Conservation (phyloP, 2,888 invertebrate genomes). For the Caradrina clavipalpis region DNA sequence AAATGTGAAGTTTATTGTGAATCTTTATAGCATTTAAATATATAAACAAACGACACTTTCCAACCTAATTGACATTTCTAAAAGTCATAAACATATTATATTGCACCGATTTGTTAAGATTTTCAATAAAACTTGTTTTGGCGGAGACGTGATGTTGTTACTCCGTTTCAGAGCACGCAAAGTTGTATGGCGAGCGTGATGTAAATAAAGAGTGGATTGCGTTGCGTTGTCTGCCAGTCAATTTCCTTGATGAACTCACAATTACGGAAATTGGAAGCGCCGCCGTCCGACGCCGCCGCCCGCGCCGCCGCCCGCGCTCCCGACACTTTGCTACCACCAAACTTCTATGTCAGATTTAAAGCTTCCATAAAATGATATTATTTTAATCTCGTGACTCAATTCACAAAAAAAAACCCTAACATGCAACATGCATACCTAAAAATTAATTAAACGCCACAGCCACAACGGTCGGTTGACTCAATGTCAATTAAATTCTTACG, state of each 20-base stretch:
- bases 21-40: constrained; percentile 27
- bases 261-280: constrained; percentile 88
- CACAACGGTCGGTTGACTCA: constrained; percentile 70
- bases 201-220: constrained; percentile 80
- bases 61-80: constrained; percentile 39
- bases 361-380: constrained; percentile 58
- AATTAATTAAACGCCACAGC: constrained; percentile 76
- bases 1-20: constrained; percentile 19
- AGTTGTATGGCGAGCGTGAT: constrained; percentile 72
- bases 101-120: constrained; percentile 61
- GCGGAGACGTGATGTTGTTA: constrained; percentile 69
- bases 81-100: constrained; percentile 30
- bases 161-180: constrained; percentile 67
- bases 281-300: constrained; percentile 60
- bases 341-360: constrained; percentile 64
- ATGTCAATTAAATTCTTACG: constrained; percentile 81
- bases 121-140: constrained; percentile 68
- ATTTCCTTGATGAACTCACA: constrained; percentile 89
- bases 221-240: constrained; percentile 84
- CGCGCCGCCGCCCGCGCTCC: constrained; percentile 51
- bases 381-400: constrained; percentile 67
- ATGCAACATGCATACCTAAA: constrained; percentile 71
- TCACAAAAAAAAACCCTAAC: constrained; percentile 63
- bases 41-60: constrained; percentile 40
- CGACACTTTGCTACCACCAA: constrained; percentile 57